Percentiles rank a stretch among this genome's conserved stretches.
Evolutionary conservation across 2,888 invertebrate genomes (phyloP).

Genomic region (Pseudococcus jackbeardsleyi): DNA sequence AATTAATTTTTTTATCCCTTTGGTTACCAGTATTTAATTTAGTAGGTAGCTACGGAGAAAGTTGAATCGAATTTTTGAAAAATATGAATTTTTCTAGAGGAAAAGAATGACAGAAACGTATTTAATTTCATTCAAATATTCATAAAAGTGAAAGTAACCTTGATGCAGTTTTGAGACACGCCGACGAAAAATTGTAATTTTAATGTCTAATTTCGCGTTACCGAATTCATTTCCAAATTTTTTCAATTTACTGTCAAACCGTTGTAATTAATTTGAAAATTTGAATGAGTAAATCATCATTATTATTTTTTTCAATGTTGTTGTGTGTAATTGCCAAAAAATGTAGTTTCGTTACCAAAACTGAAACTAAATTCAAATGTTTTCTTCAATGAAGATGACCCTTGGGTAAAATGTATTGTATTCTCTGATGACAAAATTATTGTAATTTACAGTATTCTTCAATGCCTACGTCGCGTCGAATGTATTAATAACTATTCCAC

Average conservation of each 20-base stretch:
- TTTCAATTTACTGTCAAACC: not conserved
- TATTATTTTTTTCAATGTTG: not conserved
- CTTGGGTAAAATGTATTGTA: too few species aligned
- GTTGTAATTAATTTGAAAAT: not conserved
- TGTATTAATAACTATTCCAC: too few species aligned
- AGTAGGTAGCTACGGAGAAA: too few species aligned
- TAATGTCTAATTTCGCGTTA: not conserved
- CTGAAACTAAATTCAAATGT: too few species aligned
- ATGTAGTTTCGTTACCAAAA: too few species aligned
- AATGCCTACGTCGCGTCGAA: too few species aligned
- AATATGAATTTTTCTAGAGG: not conserved
- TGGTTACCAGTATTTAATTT: too few species aligned
- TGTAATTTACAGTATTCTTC: too few species aligned
- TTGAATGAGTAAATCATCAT: not conserved
- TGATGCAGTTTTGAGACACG: not conserved
- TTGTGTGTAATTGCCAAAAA: not conserved
- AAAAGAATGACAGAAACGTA: not conserved
- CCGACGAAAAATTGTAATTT: not conserved
- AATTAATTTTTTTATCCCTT: too few species aligned
- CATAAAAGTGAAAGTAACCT: not conserved
- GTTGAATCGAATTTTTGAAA: too few species aligned
- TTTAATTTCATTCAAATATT: not conserved
- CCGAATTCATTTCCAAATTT: not conserved
- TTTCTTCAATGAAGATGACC: too few species aligned
- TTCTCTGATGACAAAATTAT: too few species aligned